Percentiles rank a stretch among this genome's conserved stretches.
Conservation (phyloP, 35 echinoderm and acorn worm genomes). For the Holothuria glaberrima region DNA sequence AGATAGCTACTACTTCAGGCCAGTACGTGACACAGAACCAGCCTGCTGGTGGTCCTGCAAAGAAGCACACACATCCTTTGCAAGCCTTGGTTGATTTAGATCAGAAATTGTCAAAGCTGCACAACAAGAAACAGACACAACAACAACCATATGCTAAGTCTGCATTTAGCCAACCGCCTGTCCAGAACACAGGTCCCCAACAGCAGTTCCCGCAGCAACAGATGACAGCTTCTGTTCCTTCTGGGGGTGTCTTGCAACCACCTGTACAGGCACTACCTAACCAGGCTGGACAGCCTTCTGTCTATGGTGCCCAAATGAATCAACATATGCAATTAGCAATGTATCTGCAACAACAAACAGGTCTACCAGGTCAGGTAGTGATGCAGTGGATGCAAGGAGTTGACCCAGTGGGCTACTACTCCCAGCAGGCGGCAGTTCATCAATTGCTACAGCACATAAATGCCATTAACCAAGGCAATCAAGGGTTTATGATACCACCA, state of each 20-base stretch:
- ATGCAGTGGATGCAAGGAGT: neutral
- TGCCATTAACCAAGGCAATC: neutral
- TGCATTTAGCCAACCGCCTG: conserved; percentile 30
- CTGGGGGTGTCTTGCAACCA: neutral
- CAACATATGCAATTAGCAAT: conserved; percentile 9
- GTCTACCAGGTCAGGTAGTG: neutral
- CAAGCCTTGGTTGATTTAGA: conserved; percentile 27
- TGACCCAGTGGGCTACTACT: neutral
- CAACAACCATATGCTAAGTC: neutral
- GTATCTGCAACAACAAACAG: conserved; percentile 21
- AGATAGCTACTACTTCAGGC: neutral
- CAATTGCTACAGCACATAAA: neutral
- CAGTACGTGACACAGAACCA: neutral
- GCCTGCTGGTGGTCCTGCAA: neutral
- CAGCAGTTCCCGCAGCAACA: conserved; percentile 34
- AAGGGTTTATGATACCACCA: conserved; percentile 25
- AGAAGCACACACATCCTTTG: neutral
- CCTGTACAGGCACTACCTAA: neutral
- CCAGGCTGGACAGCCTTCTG: conserved; percentile 19
- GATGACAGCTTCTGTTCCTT: neutral
- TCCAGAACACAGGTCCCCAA: neutral
- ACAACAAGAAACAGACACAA: conserved; percentile 44
- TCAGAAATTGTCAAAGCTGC: conserved; percentile 42
- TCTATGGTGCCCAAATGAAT: neutral
- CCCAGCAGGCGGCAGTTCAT: neutral